Base-by-base conservation (phyloP, 2,888 invertebrate species). In the Pachycephus smyrnensis region DNA sequence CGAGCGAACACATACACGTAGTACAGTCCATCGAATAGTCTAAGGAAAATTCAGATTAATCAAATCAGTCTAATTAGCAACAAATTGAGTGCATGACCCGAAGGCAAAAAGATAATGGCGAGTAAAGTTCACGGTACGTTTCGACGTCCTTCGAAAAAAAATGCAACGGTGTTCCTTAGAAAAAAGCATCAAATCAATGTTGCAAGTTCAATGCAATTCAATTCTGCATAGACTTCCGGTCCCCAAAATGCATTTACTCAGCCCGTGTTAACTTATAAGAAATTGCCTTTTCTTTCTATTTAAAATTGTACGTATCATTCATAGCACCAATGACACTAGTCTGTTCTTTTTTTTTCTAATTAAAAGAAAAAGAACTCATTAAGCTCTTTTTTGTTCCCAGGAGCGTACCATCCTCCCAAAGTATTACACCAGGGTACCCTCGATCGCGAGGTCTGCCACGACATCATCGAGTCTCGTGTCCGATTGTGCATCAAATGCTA, bases 401-500 rank as follows among this genome's bases (percentile, higher is more conserved):
- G 91, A 91, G 40, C 88, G 86, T 37, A 81, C 82, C 75, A 87
- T 88, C 78, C 82, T 89, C 33, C 89, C 90, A 3, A 88, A 88
- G 73, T 87, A 90, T 68, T 91, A 91, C 82, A 85, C 90, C 75
- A 87, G 86, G 83, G 89, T 91, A 36, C 87, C 88, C 15, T 83
- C 90, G 80, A 84, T 87, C 79, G 84, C 80, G 78, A 69, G 78
- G 32, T 71, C 76, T 1, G 55, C 32, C 15, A 78, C 78, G 79
- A 82, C 85, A 79, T 86, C 82, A 76, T 89, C 89, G 76, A 87
- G 79, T 68, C 80, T 90, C 78, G 88, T 82, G 69, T 85, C 88
- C 78, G 91, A 91, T 76, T 91, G 91, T 79, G 88, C 91, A 37
- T 91, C 91, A 35, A 91, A 88, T 75, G 79, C 89, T 4, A 91